Base-by-base conservation (phyloP, 1,140 invertebrate genomes). In the Lepidurus couesii region DNA sequence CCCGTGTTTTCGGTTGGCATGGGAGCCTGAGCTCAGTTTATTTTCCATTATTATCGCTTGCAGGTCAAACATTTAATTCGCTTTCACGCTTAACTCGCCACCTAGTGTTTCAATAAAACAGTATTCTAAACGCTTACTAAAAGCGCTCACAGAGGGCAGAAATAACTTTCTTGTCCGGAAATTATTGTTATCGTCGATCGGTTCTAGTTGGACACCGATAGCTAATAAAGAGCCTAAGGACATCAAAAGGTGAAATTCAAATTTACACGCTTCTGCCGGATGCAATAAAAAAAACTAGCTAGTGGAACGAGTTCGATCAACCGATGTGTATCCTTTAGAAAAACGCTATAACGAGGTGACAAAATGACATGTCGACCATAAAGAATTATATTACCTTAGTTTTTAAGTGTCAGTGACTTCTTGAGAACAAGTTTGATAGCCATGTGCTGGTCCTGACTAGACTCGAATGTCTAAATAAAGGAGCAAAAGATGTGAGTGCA, bases 1-100 rank as follows among this genome's bases (percentile, higher is more conserved):
- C 6, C 53, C 53, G 53, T 65, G 53, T 65, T 65, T 21, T 65
- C 53, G 53, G 53, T 65, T 65, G 53, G 53, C 53, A 65, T 65
- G 53, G 53, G 53, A 65, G 53, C 53, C 16, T 65, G 6, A 7
- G n/a, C 21, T 65, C 21, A 65, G 16, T 13, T 34, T 34, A 34
- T 34, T 34, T 34, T 34, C 26, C 26, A 34, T 34, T 34, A 34
- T 34, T 34, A 34, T 65, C 13, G 8, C 8, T 65, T 11, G 47
- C 13, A 21, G 47, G 47, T 65, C 47, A 11, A 65, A 21, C 47
- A n/a, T 65, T n/a, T 65, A 34, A 34, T 34, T 34, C 34, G 34
- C 0, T 34, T 34, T 34, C 34, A 34, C 0, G 0, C 34, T 34
- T 34, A 4, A 34, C 2, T 34, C 26, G 34, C 34, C 34, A 34